These are phyloP conservation scores for Emmelina monodactyla DNA, from an alignment of 2,888 invertebrate genomes.

Conservation along the genomic window DNA sequence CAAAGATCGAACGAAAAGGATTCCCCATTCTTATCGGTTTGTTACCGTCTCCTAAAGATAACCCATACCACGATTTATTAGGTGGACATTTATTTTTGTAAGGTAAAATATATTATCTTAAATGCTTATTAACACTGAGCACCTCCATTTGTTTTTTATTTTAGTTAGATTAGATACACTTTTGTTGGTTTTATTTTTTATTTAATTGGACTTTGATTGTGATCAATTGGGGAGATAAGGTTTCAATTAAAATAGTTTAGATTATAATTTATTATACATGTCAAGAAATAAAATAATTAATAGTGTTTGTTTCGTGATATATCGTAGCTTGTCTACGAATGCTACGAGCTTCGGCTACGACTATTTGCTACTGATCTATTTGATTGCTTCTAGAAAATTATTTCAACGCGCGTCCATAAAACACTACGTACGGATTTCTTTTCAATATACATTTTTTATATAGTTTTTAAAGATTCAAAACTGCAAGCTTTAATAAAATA, in stretches of 20 bases:
- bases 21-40: constrained; percentile 44
- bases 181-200: constrained; percentile 12
- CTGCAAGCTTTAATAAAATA: too few relatives aligned
- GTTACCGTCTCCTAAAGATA: constrained; percentile 53
- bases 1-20: constrained; percentile 23
- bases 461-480: too few relatives aligned
- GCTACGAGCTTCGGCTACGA: too few relatives aligned
- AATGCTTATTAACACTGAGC: constrained; percentile 62
- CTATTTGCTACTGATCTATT: too few relatives aligned
- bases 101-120: constrained; percentile 62
- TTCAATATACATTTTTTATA: too few relatives aligned
- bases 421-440: too few relatives aligned
- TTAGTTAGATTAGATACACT: constrained; percentile 33
- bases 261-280: not conserved
- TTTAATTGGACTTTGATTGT: constrained; percentile 9
- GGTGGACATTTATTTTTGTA: constrained; percentile 59
- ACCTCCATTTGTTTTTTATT: constrained; percentile 44
- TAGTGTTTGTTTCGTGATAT: not conserved
- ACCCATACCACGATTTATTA: constrained; percentile 55
- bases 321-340: too few relatives aligned
- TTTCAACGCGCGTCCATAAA: too few relatives aligned
- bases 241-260: not conserved
- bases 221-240: constrained; percentile 5
- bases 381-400: too few relatives aligned
- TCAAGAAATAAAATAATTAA: not conserved